These are phyloP conservation scores for Xestoiulus laeticollis DNA, from an alignment of 2,888 invertebrate genomes.

Conservation along the genomic window DNA sequence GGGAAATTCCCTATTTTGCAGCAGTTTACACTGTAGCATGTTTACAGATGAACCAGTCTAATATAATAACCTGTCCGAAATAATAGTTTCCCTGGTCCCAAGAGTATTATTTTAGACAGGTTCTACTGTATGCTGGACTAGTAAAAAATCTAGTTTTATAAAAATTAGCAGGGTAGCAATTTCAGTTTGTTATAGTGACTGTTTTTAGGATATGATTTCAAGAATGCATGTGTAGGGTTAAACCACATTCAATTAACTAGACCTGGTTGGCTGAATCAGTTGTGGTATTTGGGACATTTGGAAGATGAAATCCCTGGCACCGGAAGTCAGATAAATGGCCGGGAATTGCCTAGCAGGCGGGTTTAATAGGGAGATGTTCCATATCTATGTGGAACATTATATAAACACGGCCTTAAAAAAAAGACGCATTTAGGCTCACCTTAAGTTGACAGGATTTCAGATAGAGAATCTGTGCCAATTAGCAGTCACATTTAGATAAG, in stretches of 20 bases:
- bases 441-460: slow-evolving; percentile 15
- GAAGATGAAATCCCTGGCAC: background rate
- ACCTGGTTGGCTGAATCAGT: background rate
- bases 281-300: background rate
- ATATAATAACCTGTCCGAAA: too few relatives aligned
- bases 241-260: background rate
- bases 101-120: too few relatives aligned
- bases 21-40: too few relatives aligned
- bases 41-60: too few relatives aligned
- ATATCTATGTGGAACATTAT: slow-evolving; percentile 32
- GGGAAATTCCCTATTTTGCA: too few relatives aligned
- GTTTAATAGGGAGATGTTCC: slow-evolving; percentile 24
- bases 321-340: slow-evolving; percentile 10
- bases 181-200: too few relatives aligned
- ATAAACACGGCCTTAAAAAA: slow-evolving; percentile 32
- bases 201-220: too few relatives aligned
- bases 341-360: background rate
- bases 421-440: slow-evolving; percentile 32
- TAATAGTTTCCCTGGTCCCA: too few relatives aligned
- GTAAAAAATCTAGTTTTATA: too few relatives aligned
- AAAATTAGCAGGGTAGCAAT: too few relatives aligned
- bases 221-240: too few relatives aligned
- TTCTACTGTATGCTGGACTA: too few relatives aligned
- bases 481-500: slow-evolving; percentile 19
- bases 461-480: slow-evolving; percentile 2